Conservation (phyloP, 2,888 invertebrate species). For the Metalampra italica region DNA sequence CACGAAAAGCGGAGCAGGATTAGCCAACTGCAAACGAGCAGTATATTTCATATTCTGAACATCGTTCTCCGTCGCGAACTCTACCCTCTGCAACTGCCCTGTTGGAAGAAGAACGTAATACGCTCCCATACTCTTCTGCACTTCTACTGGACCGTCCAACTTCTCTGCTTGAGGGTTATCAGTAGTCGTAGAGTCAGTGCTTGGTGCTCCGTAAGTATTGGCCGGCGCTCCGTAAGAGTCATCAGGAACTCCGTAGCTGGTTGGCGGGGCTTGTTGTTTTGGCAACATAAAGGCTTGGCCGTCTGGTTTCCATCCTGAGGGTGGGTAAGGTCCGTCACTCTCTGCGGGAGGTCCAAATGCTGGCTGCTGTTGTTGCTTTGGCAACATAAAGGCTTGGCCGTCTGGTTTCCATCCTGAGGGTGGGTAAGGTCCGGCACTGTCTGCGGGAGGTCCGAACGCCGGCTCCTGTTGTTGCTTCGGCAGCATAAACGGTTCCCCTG, state of each 20-base stretch:
- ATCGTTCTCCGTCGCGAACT: constrained; percentile 73
- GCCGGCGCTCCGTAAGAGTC: constrained; percentile 47
- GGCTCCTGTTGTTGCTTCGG: constrained; percentile 32
- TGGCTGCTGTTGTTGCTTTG: constrained; percentile 30
- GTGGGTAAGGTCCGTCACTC: constrained; percentile 49
- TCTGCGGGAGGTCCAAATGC: constrained; percentile 41
- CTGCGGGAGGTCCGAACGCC: constrained; percentile 31
- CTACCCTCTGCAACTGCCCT: constrained; percentile 80
- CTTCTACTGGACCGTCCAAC: constrained; percentile 58
- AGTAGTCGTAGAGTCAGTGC: constrained; percentile 47
- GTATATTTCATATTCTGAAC: constrained; percentile 79
- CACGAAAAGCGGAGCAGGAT: constrained; percentile 51
- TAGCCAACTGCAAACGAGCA: constrained; percentile 75
- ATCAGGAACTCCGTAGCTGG: constrained; percentile 51
- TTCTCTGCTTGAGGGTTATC: constrained; percentile 57
- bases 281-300: constrained; percentile 58
- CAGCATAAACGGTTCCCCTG: constrained; percentile 51
- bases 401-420: constrained; percentile 63
- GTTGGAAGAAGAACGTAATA: constrained; percentile 82
- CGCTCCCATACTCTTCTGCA: constrained; percentile 73
- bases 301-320: constrained; percentile 68
- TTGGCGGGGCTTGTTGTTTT: constrained; percentile 42
- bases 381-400: constrained; percentile 49
- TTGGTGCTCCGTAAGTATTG: constrained; percentile 34
- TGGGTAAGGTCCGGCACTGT: constrained; percentile 35